A percentile compares a stretch with the other conserved stretches of the same genome.
Conservation (phyloP, 2,888 invertebrate species). For the Drosophila maculinotata region DNA sequence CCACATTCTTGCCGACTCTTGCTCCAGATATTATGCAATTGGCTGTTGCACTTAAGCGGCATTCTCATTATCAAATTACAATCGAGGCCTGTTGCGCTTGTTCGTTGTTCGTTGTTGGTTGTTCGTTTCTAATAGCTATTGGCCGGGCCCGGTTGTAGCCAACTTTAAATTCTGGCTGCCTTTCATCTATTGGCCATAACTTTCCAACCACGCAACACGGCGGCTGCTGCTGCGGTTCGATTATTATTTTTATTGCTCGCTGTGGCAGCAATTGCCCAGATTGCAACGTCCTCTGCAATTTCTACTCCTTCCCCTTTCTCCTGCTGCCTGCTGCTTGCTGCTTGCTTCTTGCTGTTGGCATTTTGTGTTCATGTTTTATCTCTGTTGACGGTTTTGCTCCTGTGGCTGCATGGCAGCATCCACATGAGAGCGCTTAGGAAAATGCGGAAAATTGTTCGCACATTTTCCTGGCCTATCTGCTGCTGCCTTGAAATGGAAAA, state of each 20-base stretch:
- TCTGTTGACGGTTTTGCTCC: slow-evolving; percentile 53
- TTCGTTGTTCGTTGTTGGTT: slow-evolving; percentile 7
- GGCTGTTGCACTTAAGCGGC: slow-evolving; percentile 8
- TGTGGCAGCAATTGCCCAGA: slow-evolving; percentile 33
- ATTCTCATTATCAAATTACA: slow-evolving; percentile 74
- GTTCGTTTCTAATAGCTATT: slow-evolving; percentile 16
- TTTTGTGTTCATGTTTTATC: slow-evolving; percentile 63
- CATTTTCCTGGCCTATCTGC: slow-evolving; percentile 51
- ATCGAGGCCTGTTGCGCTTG: slow-evolving; percentile 33
- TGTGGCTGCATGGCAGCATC: slow-evolving; percentile 24
- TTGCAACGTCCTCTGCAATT: slow-evolving; percentile 15
- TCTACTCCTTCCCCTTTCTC: neutral
- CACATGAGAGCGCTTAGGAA: slow-evolving; percentile 44
- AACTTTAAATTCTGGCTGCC: slow-evolving; percentile 51
- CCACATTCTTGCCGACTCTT: slow-evolving; percentile 18
- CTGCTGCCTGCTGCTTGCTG: neutral
- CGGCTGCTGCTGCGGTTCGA: slow-evolving; percentile 49
- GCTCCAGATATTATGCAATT: slow-evolving; percentile 60
- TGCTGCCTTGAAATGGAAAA: slow-evolving; percentile 73
- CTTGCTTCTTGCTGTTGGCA: slow-evolving; percentile 43
- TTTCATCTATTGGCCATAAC: slow-evolving; percentile 75
- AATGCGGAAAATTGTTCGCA: slow-evolving; percentile 69
- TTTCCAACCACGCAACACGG: slow-evolving; percentile 71
- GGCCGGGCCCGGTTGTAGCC: slow-evolving; percentile 22
- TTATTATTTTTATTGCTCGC: slow-evolving; percentile 71